Evolutionary conservation across 2,888 invertebrate genomes (phyloP), one percentile per base, ranked within the genome.

Genomic region (Oeneis ivallda): DNA sequence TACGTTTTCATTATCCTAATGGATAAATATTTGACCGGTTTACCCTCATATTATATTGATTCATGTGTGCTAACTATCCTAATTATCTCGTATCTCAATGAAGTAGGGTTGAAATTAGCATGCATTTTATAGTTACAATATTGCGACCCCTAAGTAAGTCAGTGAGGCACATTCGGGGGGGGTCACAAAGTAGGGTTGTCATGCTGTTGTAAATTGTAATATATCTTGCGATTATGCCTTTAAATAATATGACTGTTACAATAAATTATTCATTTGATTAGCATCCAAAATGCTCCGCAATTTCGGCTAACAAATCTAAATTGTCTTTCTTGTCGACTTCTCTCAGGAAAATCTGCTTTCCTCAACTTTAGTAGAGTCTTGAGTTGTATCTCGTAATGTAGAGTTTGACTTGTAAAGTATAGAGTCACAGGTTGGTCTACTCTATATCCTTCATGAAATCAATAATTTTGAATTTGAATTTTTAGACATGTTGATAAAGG

Each of bases 21-120:
- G 81, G 81, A 68, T 80, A 83, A 87, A 89, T 86, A 85, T 89
- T 87, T 82, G 78, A 75, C 74, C 77, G 73, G 74, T 66, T 74
- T 72, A 72, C 73, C 71, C 72, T 64, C 70, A 67, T 71, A 37
- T 37, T 71, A 74, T 74, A 37, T 43, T 34, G 57, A 47, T 60
- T 32, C 26, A 32, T 32, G 47, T 41, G 43, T n/a, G 6, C 1
- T 45, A 13, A n/a, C 43, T 17, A 41, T 13, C 17, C 71, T 75
- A 74, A 76, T 72, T 72, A 75, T 79, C 74, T 76, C 76, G 74
- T 79, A 78, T 74, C 57, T 67, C 75, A 70, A 74, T 15, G 26
- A 34, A 4, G 72, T 68, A 75, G 61, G 65, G 67, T 65, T 45
- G 13, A 65, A 64, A 67, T 62, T 54, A 58, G 45, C 60, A 77